These are phyloP conservation scores for Barnardius zonarius DNA, from an alignment of 2,113 vertebrate species.

Conservation along the genomic window DNA sequence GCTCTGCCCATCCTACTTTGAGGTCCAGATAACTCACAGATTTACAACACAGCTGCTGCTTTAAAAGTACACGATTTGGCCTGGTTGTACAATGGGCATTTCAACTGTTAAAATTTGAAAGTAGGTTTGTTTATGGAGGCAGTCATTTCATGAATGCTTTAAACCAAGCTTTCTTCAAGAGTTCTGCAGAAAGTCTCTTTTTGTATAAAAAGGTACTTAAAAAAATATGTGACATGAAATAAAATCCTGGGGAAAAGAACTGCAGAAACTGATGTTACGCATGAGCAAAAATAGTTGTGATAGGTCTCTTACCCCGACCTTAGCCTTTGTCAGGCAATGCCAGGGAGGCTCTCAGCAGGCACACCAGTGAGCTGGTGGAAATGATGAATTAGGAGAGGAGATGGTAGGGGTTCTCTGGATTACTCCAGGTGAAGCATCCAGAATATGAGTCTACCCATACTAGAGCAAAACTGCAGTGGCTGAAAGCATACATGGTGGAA, in stretches of 20 bases:
- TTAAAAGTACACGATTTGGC: not conserved
- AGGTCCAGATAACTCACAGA: not conserved
- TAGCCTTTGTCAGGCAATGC: not conserved
- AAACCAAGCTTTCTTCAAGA: not conserved
- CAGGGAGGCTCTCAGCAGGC: not conserved
- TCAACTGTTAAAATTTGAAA: not conserved
- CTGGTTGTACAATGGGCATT: not conserved
- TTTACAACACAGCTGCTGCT: not conserved
- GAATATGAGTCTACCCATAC: not conserved
- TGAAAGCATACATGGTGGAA: not conserved
- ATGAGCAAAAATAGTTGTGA: not conserved
- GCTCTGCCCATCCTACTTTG: not conserved
- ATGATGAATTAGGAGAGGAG: not conserved
- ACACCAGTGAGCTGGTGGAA: not conserved
- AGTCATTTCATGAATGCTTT: not conserved
- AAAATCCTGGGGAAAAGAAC: not conserved
- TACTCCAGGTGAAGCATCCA: not conserved
- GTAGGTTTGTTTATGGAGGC: not conserved
- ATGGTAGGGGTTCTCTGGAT: not conserved
- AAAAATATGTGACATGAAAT: not conserved
- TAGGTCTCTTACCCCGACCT: not conserved
- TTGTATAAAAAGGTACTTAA: not conserved
- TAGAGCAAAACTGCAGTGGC: not conserved
- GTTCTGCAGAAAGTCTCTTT: not conserved
- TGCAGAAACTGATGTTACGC: not conserved